Base-by-base conservation (phyloP, 2,888 invertebrate species). In the Heliconius cydno region DNA sequence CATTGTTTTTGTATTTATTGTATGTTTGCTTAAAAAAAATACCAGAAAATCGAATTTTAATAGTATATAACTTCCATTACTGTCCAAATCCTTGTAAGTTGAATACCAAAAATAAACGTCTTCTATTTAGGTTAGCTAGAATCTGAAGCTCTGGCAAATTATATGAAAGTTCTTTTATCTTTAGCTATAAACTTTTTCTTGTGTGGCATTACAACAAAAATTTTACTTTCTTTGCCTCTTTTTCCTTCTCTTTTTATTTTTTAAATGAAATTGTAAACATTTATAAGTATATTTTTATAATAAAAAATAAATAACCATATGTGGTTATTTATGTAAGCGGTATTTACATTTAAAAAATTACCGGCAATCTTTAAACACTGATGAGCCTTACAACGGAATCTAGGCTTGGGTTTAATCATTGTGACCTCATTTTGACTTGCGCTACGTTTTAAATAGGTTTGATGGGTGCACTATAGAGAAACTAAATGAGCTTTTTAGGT, bases 331-430 rank as follows among this genome's bases (percentile, higher is more conserved):
- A 19, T 52, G 10, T 52, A 52, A 72, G 7, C 4, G 52, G 60
- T 22, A 57, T 52, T 63, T 25, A 57, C n/a, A 63, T 74, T 63
- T 41, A 60, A n/a, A 34, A n/a, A 78, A 78, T 57, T 73, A 41
- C 41, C 74, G n/a, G 10, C 41, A 68, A 57, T 72, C 72, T 78
- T 34, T 52, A 74, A 65, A n/a, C 41, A 74, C 67, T 67, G 73
- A 74, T 74, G 74, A 73, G 74, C 63, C 67, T 74, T 63, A 22
- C 68, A 60, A 87, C 86, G 85, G 87, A 88, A 90, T 88, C 88
- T 87, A 89, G 89, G 88, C 86, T 86, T 86, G 28, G 87, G 86
- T 89, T 89, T 89, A 92, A 92, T 92, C 92, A 90, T 86, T 84
- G 87, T 88, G 92, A 72, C 91, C 92, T 78, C 65, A 78, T 78